A percentile compares a stretch with the other conserved stretches of the same genome.
Conservation (phyloP, 2,797 vertebrate species). For the Rhinophrynus dorsalis region DNA sequence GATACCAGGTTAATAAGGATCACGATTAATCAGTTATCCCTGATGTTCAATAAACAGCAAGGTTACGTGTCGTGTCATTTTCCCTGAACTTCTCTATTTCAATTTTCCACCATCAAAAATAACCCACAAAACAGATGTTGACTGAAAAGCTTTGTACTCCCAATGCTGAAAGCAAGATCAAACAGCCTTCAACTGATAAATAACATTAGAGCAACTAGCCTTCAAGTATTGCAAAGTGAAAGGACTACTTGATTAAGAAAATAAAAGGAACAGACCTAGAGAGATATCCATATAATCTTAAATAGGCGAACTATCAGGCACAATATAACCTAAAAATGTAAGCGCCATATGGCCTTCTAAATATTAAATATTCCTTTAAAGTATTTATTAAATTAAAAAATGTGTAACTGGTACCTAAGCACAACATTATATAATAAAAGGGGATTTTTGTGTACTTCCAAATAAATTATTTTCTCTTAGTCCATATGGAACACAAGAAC, state of each 20-base stretch:
- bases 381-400: too few species aligned
- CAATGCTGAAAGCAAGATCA: not conserved
- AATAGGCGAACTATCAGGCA: too few species aligned
- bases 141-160: not conserved
- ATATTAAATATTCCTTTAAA: too few species aligned
- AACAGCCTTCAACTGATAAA: not conserved
- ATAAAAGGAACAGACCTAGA: too few species aligned
- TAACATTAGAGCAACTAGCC: not conserved
- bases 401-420: too few species aligned
- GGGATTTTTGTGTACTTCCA: too few species aligned
- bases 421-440: too few species aligned
- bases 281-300: too few species aligned
- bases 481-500: too few species aligned
- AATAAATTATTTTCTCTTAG: too few species aligned
- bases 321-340: too few species aligned
- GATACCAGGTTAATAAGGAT: not conserved
- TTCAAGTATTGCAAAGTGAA: not conserved
- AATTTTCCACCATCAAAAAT: not conserved
- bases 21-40: not conserved
- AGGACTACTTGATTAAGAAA: not conserved
- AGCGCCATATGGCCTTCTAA: too few species aligned
- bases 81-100: not conserved
- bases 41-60: not conserved
- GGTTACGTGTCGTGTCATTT: not conserved
- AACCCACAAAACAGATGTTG: constrained; percentile 4